Evolutionary conservation across 2,113 vertebrate species (phyloP), one percentile per base, ranked within the genome.

Genomic region (Cottus gobio): DNA sequence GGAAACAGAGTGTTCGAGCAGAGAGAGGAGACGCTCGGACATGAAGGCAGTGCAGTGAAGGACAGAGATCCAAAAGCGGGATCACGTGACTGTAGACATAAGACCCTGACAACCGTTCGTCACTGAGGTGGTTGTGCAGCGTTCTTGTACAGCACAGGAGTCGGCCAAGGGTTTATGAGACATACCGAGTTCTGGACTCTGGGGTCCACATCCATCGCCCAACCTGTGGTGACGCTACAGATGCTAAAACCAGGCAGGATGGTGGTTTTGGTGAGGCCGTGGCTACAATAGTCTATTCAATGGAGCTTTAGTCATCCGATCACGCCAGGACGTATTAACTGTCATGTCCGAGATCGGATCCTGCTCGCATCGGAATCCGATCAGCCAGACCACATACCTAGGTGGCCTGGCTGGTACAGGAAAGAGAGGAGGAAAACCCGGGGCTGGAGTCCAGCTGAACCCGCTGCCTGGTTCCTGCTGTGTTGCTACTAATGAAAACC

Each of bases 1-100:
- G 69, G 81, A 61, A 73, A 78, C 57, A 82, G 70, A 60, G 58
- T 46, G 57, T 50, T 30, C 42, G 58, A 72, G 75, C 65, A 12
- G 48, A 69, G 72, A 54, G 76, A 69, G 22, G 67, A 76, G 48
- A 63, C 4, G 18, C n/a, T n/a, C 68, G 52, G 7, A 71, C 75
- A 72, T 48, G 57, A 82, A 82, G 67, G 62, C 31, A 0, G 52
- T 0, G 7, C 39, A 6, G n/a, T n/a, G n/a, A 37, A 62, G 58
- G 26, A 2, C 60, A 58, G 36, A 42, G 67, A 82, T 71, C 61
- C 71, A 58, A 79, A 58, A 37, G 37, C 61, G 5, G 70, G 54
- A 71, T 79, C 79, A 76, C 52, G 18, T n/a, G 71, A 39, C 58
- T 28, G 80, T 65, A 36, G 20, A 48, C 57, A 60, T 24, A 3